Conservation (phyloP, 2,888 invertebrate species). For the Agrilus mali region DNA sequence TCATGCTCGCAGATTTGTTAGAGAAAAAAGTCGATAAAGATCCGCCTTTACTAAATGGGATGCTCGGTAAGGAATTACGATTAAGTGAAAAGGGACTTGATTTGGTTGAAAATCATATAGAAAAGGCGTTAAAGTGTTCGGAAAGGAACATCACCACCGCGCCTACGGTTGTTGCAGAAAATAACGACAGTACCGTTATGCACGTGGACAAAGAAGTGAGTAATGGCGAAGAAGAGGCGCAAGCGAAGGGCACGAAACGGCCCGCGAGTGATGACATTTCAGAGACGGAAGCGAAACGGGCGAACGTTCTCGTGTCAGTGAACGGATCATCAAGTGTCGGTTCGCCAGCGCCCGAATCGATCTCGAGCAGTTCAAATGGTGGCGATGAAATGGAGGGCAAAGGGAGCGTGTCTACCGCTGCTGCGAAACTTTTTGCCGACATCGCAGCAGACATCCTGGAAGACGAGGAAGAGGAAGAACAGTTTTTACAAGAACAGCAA, state of each 20-base stretch:
- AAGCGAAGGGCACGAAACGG: slow-evolving; percentile 31
- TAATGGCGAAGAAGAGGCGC: slow-evolving; percentile 19
- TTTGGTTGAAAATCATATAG: slow-evolving; percentile 46
- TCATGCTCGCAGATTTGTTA: slow-evolving; percentile 69
- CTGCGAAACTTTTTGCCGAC: slow-evolving; percentile 75
- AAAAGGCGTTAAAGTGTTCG: slow-evolving; percentile 32
- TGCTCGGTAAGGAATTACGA: slow-evolving; percentile 41
- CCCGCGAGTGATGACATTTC: slow-evolving; percentile 30
- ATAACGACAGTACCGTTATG: slow-evolving; percentile 7
- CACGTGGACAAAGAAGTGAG: slow-evolving; percentile 12
- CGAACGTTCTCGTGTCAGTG: slow-evolving; percentile 19
- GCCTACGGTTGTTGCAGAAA: slow-evolving; percentile 10
- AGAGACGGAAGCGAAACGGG: slow-evolving; percentile 36
- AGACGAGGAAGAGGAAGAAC: slow-evolving; percentile 53
- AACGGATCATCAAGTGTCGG: slow-evolving; percentile 28
- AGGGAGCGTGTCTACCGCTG: slow-evolving; percentile 64
- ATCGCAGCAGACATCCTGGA: slow-evolving; percentile 74
- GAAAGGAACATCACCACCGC: slow-evolving; percentile 17
- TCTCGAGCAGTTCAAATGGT: slow-evolving; percentile 35
- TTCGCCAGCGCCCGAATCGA: slow-evolving; percentile 36
- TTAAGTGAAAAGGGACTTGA: slow-evolving; percentile 47
- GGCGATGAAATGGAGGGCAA: slow-evolving; percentile 32
- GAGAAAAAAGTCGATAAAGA: slow-evolving; percentile 62
- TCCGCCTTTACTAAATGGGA: slow-evolving; percentile 43
- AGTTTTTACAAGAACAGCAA: slow-evolving; percentile 29